Evolutionary conservation across 2,113 vertebrate species (phyloP).

Genomic region (Clarias magur): DNA sequence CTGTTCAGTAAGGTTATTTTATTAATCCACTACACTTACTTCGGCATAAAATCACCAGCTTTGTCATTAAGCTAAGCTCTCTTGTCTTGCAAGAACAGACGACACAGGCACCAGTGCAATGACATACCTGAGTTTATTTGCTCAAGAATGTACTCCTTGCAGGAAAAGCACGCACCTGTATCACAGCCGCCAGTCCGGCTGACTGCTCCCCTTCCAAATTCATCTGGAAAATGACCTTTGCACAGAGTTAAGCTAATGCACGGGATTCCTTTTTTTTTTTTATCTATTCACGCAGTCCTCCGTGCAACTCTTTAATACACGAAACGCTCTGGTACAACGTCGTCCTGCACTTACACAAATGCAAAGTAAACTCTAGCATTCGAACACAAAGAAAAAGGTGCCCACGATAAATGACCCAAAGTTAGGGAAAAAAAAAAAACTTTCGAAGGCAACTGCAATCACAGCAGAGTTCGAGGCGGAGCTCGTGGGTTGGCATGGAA

Average conservation of each 20-base stretch:
- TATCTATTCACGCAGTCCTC: not conserved
- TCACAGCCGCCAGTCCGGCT: slow-evolving; percentile 69
- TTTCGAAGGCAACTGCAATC: slow-evolving; percentile 30
- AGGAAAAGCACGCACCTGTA: slow-evolving; percentile 66
- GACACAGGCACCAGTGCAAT: not conserved
- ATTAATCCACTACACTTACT: not conserved
- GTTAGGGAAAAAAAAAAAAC: not conserved
- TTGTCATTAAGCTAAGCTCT: slow-evolving; percentile 40
- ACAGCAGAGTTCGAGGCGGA: not conserved
- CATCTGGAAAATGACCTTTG: slow-evolving; percentile 54
- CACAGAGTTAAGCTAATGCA: not conserved
- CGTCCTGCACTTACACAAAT: not conserved
- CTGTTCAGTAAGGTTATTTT: not conserved
- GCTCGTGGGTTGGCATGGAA: slow-evolving; percentile 57
- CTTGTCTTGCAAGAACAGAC: slow-evolving; percentile 35
- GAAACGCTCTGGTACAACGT: not conserved
- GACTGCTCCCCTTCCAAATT: slow-evolving; percentile 55
- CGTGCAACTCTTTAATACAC: not conserved
- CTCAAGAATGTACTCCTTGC: slow-evolving; percentile 1
- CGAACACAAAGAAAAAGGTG: not conserved
- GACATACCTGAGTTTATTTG: slow-evolving; percentile 25
- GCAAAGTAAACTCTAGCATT: not conserved
- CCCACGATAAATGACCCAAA: not conserved
- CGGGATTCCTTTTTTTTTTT: not conserved
- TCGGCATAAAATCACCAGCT: slow-evolving; percentile 18